These are phyloP conservation scores for Zapornia atra DNA, from an alignment of 2,113 vertebrate genomes.

Conservation along the genomic window DNA sequence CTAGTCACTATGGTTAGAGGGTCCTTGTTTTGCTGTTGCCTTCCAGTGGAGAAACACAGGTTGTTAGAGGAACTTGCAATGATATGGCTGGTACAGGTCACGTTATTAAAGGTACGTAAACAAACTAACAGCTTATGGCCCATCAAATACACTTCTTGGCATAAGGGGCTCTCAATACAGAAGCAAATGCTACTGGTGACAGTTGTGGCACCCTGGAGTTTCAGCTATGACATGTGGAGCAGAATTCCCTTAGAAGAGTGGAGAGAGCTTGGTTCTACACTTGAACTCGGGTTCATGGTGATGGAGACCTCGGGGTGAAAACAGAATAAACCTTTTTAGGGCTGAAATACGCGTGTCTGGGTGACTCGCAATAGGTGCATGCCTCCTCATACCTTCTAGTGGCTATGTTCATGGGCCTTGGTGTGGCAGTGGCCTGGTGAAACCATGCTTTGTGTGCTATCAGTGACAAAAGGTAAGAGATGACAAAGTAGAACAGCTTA, in stretches of 20 bases:
- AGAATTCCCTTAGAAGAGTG: neutral
- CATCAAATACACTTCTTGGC: neutral
- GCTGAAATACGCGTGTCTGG: neutral
- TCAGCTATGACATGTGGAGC: neutral
- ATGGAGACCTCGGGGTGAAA: neutral
- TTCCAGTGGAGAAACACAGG: neutral
- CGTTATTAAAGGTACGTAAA: neutral
- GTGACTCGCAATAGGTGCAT: too few species aligned
- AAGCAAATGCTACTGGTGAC: neutral
- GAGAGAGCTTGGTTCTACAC: too few species aligned
- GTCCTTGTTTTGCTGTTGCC: neutral
- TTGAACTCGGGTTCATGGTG: fast-evolving
- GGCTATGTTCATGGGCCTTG: neutral
- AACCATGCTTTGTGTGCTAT: neutral
- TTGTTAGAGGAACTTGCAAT: neutral
- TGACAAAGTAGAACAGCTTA: neutral
- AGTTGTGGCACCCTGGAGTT: neutral
- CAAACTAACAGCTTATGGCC: neutral
- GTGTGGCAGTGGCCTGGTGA: too few species aligned
- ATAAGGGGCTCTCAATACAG: neutral
- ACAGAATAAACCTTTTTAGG: too few species aligned
- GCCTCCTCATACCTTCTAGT: fast-evolving
- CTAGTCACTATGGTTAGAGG: too few species aligned
- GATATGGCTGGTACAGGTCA: neutral
- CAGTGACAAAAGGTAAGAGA: neutral